phyloP scores from a whole-genome alignment of 2,113 vertebrate species.

The Cricetomys ansorgei region DNA sequence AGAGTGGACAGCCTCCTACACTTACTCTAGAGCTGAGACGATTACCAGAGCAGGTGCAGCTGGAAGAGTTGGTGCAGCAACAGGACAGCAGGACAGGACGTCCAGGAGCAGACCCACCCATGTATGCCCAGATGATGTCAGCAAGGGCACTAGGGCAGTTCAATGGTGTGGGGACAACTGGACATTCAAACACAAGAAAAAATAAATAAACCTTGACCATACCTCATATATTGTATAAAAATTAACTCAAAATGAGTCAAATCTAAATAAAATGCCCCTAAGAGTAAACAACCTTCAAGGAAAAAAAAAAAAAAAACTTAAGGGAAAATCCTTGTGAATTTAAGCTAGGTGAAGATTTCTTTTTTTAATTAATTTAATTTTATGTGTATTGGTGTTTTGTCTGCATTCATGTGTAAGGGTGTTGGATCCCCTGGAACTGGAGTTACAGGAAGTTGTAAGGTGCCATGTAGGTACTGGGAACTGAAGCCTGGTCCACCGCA shows the following conservation, averaged over 20 bases:
- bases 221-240: background rate
- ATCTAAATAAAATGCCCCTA: conserved; percentile 10
- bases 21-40: background rate
- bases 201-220: background rate
- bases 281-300: background rate
- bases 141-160: background rate
- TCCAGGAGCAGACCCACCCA: background rate
- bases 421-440: too few species aligned
- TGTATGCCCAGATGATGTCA: background rate
- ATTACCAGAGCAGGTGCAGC: background rate
- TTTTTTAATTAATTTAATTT: too few species aligned
- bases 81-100: background rate
- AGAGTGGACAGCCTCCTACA: background rate
- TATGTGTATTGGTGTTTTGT: too few species aligned
- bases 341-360: conserved; percentile 7
- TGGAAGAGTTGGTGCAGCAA: background rate
- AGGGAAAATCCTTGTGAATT: background rate
- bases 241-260: conserved; percentile 27
- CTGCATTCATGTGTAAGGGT: too few species aligned
- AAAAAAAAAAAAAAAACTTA: background rate
- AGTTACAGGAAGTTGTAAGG: too few species aligned
- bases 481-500: too few species aligned
- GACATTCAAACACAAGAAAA: background rate
- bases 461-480: too few species aligned
- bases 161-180: background rate